These are phyloP conservation scores for Oncorhynchus tshawytscha DNA, from an alignment of 2,113 vertebrate species.

Conservation along the genomic window DNA sequence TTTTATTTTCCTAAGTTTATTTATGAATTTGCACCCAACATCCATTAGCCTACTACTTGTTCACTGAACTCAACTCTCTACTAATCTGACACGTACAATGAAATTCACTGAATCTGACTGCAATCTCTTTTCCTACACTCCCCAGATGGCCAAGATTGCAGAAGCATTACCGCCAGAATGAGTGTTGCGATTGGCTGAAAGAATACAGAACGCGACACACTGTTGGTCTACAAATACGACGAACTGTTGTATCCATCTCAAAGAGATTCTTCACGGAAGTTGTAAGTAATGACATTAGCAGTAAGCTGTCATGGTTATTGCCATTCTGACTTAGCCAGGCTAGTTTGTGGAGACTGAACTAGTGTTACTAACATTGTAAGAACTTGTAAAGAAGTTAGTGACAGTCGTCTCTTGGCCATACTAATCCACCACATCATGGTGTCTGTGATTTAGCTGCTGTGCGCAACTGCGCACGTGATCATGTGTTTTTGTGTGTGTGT, in stretches of 20 bases:
- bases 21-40: too few relatives aligned
- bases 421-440: background rate
- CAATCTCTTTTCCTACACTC: background rate
- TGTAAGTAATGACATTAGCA: slow-evolving; percentile 71
- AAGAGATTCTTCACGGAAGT: slow-evolving; percentile 95
- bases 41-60: background rate
- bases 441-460: too few relatives aligned
- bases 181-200: slow-evolving; percentile 87
- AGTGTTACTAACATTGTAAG: background rate
- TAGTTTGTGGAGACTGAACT: too few relatives aligned
- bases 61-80: background rate
- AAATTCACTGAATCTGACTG: too few relatives aligned
- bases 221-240: slow-evolving; percentile 86
- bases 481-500: background rate
- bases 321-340: background rate
- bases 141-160: slow-evolving; percentile 91
- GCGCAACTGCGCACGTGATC: too few relatives aligned
- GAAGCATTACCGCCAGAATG: slow-evolving; percentile 87
- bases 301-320: background rate
- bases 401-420: background rate
- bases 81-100: background rate
- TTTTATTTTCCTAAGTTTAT: too few relatives aligned
- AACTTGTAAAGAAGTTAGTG: background rate
- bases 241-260: slow-evolving; percentile 89
- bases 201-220: slow-evolving; percentile 89